Percentiles rank a stretch among this genome's conserved stretches.
phyloP scores from a whole-genome alignment of 2,797 vertebrate genomes.

The Remorina albescens region DNA sequence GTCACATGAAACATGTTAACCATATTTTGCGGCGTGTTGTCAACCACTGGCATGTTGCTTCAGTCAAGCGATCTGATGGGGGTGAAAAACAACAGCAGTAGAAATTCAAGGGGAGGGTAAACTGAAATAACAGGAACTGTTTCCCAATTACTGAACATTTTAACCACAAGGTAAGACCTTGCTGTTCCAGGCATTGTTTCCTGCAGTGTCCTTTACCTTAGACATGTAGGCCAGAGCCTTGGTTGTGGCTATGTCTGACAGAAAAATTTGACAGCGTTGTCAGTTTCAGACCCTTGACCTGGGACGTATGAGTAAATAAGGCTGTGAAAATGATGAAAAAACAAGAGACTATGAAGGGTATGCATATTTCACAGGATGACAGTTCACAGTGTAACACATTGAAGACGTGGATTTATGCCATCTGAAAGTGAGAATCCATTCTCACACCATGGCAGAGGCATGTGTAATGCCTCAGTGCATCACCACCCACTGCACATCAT shows the following conservation, averaged over 20 bases:
- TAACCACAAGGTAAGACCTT: conserved; percentile 28
- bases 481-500: conserved; percentile 69
- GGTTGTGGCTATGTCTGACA: conserved; percentile 37
- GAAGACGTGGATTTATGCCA: conserved; percentile 63
- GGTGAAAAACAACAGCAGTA: conserved; percentile 40
- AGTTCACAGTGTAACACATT: conserved; percentile 48
- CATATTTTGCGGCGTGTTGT: conserved; percentile 65
- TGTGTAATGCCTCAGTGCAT: conserved; percentile 62
- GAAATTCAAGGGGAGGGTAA: conserved; percentile 13
- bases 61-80: conserved; percentile 43
- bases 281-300: conserved; percentile 53
- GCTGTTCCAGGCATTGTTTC: conserved; percentile 33
- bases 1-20: conserved; percentile 79
- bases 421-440: conserved; percentile 65
- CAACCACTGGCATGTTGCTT: conserved; percentile 49
- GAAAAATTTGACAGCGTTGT: conserved; percentile 61
- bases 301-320: conserved; percentile 58
- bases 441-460: conserved; percentile 58
- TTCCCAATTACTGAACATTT: conserved; percentile 45
- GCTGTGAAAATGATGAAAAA: conserved; percentile 54
- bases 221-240: conserved; percentile 5
- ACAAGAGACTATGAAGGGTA: conserved; percentile 44
- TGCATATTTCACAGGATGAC: conserved; percentile 51
- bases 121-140: conserved; percentile 41
- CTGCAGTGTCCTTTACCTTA: conserved; percentile 39